These are phyloP conservation scores for Choloepus hoffmanni DNA, from an alignment of 2,113 vertebrate species.

Conservation along the genomic window DNA sequence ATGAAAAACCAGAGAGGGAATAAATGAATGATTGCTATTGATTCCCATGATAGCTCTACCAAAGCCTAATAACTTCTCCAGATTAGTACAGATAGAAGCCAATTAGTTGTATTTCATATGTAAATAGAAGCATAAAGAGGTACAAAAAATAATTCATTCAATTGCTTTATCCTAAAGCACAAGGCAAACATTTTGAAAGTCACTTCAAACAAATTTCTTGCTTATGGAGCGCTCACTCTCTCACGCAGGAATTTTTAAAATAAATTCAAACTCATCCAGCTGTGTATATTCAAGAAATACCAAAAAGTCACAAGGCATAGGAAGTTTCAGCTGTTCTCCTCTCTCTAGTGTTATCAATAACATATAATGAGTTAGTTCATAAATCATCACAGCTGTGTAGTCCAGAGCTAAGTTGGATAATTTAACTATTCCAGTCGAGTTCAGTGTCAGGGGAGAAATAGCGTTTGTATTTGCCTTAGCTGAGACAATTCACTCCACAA, in stretches of 20 bases:
- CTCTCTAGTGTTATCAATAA: conserved; percentile 75
- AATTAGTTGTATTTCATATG: conserved; percentile 83
- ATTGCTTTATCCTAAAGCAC: conserved; percentile 66
- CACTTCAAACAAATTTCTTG: conserved; percentile 80
- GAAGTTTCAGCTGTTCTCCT: conserved; percentile 78
- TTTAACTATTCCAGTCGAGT: conserved; percentile 66
- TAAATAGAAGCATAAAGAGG: conserved; percentile 77
- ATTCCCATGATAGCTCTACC: conserved; percentile 33
- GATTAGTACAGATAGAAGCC: conserved; percentile 63
- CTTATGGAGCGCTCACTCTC: conserved; percentile 74
- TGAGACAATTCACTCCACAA: not conserved
- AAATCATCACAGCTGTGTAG: conserved; percentile 75
- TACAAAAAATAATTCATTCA: conserved; percentile 69
- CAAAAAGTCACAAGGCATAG: conserved; percentile 65
- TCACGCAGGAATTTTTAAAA: conserved; percentile 74
- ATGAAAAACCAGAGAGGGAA: conserved; percentile 68
- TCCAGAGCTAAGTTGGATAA: conserved; percentile 67
- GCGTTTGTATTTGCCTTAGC: not conserved
- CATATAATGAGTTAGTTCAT: conserved; percentile 77
- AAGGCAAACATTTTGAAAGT: conserved; percentile 77
- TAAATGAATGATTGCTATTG: conserved; percentile 64
- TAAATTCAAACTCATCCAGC: conserved; percentile 80
- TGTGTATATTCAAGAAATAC: conserved; percentile 79
- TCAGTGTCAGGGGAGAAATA: not conserved
- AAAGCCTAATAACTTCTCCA: conserved; percentile 63